These are phyloP conservation scores for Exocentrus adspersus DNA, from an alignment of 2,888 invertebrate species.

Conservation along the genomic window DNA sequence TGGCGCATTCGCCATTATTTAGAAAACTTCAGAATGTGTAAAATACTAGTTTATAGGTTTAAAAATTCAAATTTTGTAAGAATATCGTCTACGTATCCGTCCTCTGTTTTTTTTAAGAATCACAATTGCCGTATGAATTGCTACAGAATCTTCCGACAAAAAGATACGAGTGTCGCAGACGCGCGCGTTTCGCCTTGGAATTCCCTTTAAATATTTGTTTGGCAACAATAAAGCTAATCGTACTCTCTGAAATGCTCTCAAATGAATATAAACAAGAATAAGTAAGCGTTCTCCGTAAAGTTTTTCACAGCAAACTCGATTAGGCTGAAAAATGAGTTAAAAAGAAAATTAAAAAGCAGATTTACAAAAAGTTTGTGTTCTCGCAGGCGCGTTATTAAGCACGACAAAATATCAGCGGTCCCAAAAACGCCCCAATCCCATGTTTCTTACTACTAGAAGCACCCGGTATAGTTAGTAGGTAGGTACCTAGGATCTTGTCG, in stretches of 20 bases:
- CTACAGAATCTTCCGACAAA: too few species aligned
- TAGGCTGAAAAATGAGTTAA: conserved; percentile 56
- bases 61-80: too few species aligned
- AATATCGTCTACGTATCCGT: too few species aligned
- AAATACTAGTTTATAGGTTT: too few species aligned
- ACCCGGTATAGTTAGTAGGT: too few species aligned
- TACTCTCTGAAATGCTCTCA: conserved; percentile 38
- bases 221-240: conserved; percentile 44
- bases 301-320: conserved; percentile 57
- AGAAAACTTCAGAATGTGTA: too few species aligned
- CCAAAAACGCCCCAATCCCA: too few species aligned
- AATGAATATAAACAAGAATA: conserved; percentile 49
- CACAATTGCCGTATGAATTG: too few species aligned
- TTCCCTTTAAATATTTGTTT: conserved; percentile 37
- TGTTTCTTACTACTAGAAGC: conserved; percentile 12
- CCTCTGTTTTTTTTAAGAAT: too few species aligned
- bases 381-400: conserved; percentile 47
- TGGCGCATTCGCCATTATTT: too few species aligned
- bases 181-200: conserved; percentile 11
- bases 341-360: conserved; percentile 58
- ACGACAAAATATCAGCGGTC: conserved; percentile 34
- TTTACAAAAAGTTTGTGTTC: conserved; percentile 56
- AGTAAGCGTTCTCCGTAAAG: conserved; percentile 47
- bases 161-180: neutral
- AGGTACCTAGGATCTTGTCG: too few species aligned